phyloP scores from a whole-genome alignment of 2,888 invertebrate genomes.

The Himalopsyche japonica region DNA sequence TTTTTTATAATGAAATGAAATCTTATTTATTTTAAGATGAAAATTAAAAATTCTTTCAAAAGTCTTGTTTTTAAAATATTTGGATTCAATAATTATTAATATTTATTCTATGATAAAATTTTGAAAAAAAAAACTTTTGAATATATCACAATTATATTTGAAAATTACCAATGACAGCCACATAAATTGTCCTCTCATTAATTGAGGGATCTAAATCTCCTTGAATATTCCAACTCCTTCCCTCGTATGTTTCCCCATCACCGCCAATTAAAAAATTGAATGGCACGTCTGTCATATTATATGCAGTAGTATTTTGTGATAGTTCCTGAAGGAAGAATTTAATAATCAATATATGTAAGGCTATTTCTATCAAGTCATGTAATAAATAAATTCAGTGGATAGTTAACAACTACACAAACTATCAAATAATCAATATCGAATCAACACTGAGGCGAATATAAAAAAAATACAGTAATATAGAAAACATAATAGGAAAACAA shows the following conservation, averaged over 20 bases:
- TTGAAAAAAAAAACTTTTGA: background rate
- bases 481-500: background rate
- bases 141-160: too few species aligned
- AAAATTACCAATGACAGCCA: conserved; percentile 32
- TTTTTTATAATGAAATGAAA: background rate
- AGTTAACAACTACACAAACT: too few species aligned
- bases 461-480: too few species aligned
- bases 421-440: too few species aligned
- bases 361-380: too few species aligned
- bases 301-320: background rate
- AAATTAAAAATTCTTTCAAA: background rate
- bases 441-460: too few species aligned
- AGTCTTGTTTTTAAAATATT: background rate
- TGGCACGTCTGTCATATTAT: conserved; percentile 30
- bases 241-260: conserved; percentile 32
- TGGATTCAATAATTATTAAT: background rate
- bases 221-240: conserved; percentile 22
- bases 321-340: conserved; percentile 6
- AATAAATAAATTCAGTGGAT: too few species aligned
- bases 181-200: conserved; percentile 10
- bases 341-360: background rate
- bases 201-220: conserved; percentile 12
- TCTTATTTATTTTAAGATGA: background rate
- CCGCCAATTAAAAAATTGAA: conserved; percentile 33
- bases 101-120: background rate